phyloP scores from a whole-genome alignment of 2,113 vertebrate species.

The Nansenia antarctica region DNA sequence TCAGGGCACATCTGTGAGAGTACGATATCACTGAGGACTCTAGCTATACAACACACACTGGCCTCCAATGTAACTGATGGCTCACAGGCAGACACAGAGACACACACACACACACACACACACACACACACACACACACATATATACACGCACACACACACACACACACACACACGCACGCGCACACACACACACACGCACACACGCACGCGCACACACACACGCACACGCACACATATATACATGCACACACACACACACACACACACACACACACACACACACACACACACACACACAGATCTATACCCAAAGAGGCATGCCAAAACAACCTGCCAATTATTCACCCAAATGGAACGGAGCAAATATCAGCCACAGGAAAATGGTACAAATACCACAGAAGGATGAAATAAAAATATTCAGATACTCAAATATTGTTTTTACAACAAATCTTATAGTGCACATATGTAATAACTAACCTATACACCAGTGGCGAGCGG shows the following conservation, averaged over 20 bases:
- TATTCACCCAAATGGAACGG: constrained; percentile 36
- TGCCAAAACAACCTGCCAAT: constrained; percentile 40
- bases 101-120: constrained; percentile 14
- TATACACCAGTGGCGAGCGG: too few relatives aligned
- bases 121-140: constrained; percentile 4
- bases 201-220: constrained; percentile 9
- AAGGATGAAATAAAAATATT: neutral
- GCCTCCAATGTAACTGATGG: constrained; percentile 50
- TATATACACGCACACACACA: constrained; percentile 39
- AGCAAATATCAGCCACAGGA: constrained; percentile 30
- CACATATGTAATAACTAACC: neutral
- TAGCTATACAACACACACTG: constrained; percentile 4
- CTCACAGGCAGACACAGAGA: constrained; percentile 35
- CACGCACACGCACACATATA: constrained; percentile 28
- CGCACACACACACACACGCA: constrained; percentile 30
- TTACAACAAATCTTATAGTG: neutral
- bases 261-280: constrained; percentile 14
- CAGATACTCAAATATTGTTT: neutral
- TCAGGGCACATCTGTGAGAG: constrained; percentile 73
- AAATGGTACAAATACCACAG: neutral
- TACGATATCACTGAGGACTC: constrained; percentile 63
- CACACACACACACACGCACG: too few relatives aligned
- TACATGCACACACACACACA: constrained; percentile 15
- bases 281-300: constrained; percentile 31
- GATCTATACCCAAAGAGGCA: too few relatives aligned